phyloP scores from a whole-genome alignment of 2,797 vertebrate species.

The Prunella strophiata region DNA sequence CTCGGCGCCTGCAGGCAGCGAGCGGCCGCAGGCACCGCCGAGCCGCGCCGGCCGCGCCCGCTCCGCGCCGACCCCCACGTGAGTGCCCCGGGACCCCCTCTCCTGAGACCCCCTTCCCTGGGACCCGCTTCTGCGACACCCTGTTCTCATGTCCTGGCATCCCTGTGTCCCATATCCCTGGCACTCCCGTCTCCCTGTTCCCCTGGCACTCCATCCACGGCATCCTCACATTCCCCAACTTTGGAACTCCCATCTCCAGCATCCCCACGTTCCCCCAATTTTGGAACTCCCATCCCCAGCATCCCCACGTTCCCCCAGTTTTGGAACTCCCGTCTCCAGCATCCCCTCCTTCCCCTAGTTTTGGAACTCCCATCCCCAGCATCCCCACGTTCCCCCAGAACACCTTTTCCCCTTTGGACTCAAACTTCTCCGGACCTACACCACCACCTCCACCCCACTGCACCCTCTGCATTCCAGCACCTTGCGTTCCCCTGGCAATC shows the following conservation, averaged over 20 bases:
- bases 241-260: too few species aligned
- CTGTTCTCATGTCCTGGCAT: accelerated
- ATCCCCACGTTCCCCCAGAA: accelerated
- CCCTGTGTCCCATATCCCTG: too few species aligned
- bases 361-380: too few species aligned
- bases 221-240: too few species aligned
- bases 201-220: background rate
- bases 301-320: accelerated
- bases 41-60: constrained; percentile 8
- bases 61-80: constrained; percentile 33
- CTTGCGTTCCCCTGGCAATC: background rate
- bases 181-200: background rate
- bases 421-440: too few species aligned
- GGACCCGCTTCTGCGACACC: accelerated
- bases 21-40: background rate
- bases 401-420: background rate
- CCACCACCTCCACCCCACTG: too few species aligned
- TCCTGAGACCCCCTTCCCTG: background rate
- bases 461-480: background rate
- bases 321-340: background rate
- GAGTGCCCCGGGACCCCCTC: background rate
- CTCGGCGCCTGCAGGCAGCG: background rate
- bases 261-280: too few species aligned
- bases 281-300: background rate
- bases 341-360: accelerated